Evolutionary conservation across 2,888 invertebrate genomes (phyloP), one percentile per base, ranked within the genome.

Genomic region (Melieria crassipennis): DNA sequence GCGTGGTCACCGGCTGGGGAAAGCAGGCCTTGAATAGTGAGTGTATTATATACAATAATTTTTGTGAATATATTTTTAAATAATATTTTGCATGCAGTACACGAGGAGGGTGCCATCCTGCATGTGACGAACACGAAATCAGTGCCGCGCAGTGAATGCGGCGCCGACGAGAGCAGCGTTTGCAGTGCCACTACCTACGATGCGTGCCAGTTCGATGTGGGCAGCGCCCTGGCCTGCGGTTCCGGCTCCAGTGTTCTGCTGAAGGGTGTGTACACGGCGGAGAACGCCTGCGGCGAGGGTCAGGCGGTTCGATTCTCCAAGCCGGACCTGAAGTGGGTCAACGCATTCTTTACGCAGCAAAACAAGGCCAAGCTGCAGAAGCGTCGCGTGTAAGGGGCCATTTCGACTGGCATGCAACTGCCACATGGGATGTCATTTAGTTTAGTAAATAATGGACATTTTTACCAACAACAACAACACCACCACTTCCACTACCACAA

Each of bases 1-100:
- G 95, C 76, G 90, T 94, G 6, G 91, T 92, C 0, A 93, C 94
- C 66, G 95, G 95, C 64, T 95, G 94, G 94, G 94, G 94, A 77
- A 94, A 94, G 84, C 89, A 90, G 76, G 91, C 93, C 5, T 83
- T 95, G 65, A 91, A 92, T 90, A 90, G 94, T 95, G 87, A 89
- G 89, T 76, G 16, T n/a, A 43, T 48, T 5, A 5, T 4, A n/a
- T 16, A 13, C 2, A 13, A 13, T 60, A 50, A 30, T 11, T 7
- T 52, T 72, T n/a, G 46, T 52, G 48, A n/a, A 62, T 60, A 60
- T 43, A 11, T 58, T 30, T 6, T 11, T 30, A 42, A 13, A n/a
- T 69, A 64, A 60, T 16, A 64, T 55, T 63, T 61, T 57, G 7
- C n/a, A 71, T 69, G 7, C 87, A 95, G 94, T 92, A 72, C 92